phyloP scores from a whole-genome alignment of 2,888 invertebrate genomes.

The Strigamia crassipes region DNA sequence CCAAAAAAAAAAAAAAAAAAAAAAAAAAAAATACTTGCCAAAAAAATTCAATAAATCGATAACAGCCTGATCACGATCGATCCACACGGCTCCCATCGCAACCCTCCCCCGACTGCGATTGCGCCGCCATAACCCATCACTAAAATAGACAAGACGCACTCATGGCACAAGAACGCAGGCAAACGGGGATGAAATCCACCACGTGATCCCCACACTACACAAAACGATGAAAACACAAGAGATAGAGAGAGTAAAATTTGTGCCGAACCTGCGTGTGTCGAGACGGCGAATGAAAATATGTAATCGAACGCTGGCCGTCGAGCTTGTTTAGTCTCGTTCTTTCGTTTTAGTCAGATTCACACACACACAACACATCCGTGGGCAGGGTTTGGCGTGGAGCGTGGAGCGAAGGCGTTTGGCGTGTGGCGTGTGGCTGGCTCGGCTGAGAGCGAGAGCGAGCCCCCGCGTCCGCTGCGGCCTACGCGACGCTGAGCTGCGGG shows the following conservation, averaged over 20 bases:
- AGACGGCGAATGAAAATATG: no score
- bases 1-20: background rate
- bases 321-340: no score
- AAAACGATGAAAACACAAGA: background rate
- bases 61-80: background rate
- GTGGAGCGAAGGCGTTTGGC: no score
- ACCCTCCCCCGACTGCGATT: conserved; percentile 25
- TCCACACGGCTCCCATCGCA: background rate
- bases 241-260: background rate
- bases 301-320: no score
- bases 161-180: conserved; percentile 26
- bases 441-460: background rate
- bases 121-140: conserved; percentile 40
- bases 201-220: conserved; percentile 34
- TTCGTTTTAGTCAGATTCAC: no score
- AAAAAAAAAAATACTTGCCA: background rate
- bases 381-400: background rate
- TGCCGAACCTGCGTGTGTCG: no score
- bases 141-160: conserved; percentile 41
- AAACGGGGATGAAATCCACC: background rate
- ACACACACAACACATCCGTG: background rate
- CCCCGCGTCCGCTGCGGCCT: conserved; percentile 23
- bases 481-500: conserved; percentile 29
- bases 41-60: conserved; percentile 31
- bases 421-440: conserved; percentile 15